Evolutionary conservation across 2,113 vertebrate species (phyloP), one percentile per base, ranked within the genome.

Genomic region (Arenaria interpres): DNA sequence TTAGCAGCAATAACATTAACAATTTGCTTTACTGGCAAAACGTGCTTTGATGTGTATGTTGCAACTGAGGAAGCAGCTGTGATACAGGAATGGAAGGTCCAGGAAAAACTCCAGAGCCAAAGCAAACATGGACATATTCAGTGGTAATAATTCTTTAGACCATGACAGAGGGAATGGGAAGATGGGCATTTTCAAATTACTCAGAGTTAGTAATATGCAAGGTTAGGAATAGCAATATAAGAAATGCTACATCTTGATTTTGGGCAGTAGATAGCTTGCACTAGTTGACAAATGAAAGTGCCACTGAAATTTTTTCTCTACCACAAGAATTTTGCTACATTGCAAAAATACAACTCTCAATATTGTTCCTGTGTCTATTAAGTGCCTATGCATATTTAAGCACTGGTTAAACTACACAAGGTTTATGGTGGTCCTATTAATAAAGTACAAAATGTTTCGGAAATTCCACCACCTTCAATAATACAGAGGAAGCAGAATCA

Each of bases 61-160:
- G 62, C 33, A 72, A 87, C 48, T 69, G 71, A 91, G 93, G 95
- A 96, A 95, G 77, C 95, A 95, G 88, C 82, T 97, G 95, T 77
- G 78, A 50, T 17, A 63, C 48, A 73, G n/a, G 56, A 90, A 74
- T 71, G 51, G 75, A 67, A 92, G n/a, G 60, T 82, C 39, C 94
- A 83, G 89, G 76, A 93, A 92, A 63, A 92, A n/a, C 9, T 81
- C 80, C 53, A 68, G n/a, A 91, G 84, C 77, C 93, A 96, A 92
- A 96, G n/a, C 14, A 81, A 94, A 87, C 48, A 85, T 12, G 33
- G 30, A 68, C 17, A 35, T 78, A 62, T n/a, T 63, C 53, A 54
- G 32, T 14, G 15, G 57, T 3, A 87, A 17, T 14, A 66, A 82
- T 85, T 82, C 28, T 72, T 78, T 14, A 56, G 51, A 59, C 37